Evolutionary conservation across 2,797 vertebrate species (phyloP).

Genomic region (Limosa lapponica): DNA sequence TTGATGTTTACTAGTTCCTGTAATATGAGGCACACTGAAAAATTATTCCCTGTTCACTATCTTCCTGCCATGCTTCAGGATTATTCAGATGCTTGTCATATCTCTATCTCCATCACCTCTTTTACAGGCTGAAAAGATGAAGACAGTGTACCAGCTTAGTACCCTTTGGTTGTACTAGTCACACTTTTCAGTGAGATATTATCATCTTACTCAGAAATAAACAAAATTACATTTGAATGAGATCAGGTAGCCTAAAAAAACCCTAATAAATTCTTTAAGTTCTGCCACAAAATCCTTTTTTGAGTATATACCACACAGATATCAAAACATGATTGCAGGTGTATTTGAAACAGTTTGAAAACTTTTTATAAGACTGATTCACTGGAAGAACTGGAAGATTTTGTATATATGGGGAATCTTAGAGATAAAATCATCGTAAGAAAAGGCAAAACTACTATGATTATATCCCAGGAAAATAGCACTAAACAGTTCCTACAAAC

Average conservation of each 20-base stretch:
- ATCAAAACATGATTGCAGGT: not conserved
- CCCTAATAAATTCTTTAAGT: not conserved
- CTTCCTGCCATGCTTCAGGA: not conserved
- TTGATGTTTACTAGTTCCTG: conserved; percentile 1
- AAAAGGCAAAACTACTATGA: not conserved
- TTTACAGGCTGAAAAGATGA: not conserved
- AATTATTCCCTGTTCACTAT: not conserved
- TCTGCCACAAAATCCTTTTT: not conserved
- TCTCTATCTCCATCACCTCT: not conserved
- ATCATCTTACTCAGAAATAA: not conserved
- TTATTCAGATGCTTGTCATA: not conserved
- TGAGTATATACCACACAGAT: not conserved
- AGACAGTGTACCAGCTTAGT: not conserved
- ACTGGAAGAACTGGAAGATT: not conserved
- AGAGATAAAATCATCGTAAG: not conserved
- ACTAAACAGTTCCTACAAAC: not conserved
- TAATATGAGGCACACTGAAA: not conserved
- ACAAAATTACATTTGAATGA: not conserved
- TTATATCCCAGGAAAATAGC: not conserved
- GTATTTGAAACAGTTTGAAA: not conserved
- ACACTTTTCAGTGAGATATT: not conserved
- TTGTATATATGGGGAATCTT: not conserved
- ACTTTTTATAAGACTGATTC: not conserved
- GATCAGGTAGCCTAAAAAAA: not conserved
- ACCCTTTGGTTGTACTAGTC: not conserved